Conservation (phyloP, 2,888 invertebrate species). For the Megaustenia siamemsis region DNA sequence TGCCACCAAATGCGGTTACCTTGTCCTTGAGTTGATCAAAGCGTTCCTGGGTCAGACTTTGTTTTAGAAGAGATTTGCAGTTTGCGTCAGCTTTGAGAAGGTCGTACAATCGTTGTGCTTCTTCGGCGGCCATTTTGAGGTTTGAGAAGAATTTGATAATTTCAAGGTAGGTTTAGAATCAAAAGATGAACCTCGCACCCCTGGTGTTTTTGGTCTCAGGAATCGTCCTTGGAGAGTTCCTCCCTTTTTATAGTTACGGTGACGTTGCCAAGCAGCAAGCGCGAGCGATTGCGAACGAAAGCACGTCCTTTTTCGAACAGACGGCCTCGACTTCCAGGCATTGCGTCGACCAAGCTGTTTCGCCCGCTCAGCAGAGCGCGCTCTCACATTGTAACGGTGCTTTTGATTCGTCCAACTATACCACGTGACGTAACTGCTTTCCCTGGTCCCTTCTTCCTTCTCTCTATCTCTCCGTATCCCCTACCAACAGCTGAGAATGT, state of each 20-base stretch:
- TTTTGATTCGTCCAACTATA: neutral
- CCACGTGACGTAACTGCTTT: conserved; percentile 22
- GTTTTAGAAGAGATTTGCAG: conserved; percentile 86
- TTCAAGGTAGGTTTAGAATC: neutral
- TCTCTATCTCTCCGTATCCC: no score
- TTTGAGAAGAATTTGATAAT: neutral
- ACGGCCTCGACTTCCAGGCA: neutral
- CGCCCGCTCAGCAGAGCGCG: neutral
- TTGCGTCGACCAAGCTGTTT: conserved; percentile 1
- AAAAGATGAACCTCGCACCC: conserved; percentile 9
- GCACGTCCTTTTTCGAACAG: conserved; percentile 42
- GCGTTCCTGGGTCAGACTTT: conserved; percentile 65
- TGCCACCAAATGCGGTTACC: conserved; percentile 68
- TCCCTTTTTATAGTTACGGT: conserved; percentile 38
- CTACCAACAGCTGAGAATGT: no score
- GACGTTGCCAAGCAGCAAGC: conserved; percentile 43
- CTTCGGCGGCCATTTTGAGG: conserved; percentile 44
- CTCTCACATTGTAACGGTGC: neutral
- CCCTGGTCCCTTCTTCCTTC: no score
- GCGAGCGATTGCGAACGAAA: conserved; percentile 19
- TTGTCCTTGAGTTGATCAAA: conserved; percentile 65
- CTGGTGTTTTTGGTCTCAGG: conserved; percentile 32
- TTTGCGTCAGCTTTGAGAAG: conserved; percentile 46
- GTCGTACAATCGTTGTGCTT: conserved; percentile 34
- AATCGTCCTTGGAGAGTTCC: neutral